Evolutionary conservation across 1,140 invertebrate genomes (phyloP), one percentile per base, ranked within the genome.

Genomic region (Drosophila gunungcola): DNA sequence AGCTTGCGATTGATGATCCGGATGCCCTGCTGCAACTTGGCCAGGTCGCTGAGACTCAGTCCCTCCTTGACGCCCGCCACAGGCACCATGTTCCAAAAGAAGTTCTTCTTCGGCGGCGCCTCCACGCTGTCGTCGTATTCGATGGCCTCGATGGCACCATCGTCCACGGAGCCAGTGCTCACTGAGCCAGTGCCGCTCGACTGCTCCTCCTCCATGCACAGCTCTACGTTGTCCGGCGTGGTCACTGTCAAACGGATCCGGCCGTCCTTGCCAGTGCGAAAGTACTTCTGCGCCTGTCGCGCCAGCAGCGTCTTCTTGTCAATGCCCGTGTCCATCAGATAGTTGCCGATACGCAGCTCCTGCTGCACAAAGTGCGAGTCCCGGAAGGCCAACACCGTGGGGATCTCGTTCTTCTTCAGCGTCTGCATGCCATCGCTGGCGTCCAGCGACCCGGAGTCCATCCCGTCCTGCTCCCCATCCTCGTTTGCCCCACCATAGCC

Each of bases 281-380:
- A 73, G n/a, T 73, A 75, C 29, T 79, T 55, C 46, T 91, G 88
- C 0, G 74, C 73, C 48, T 89, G 79, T 2, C 80, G 68, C 0
- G 80, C 74, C 42, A 89, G 49, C 29, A 91, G 41, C 1, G 88
- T 77, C 55, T 86, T 91, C 69, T 89, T 92, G 6, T 92, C 89
- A 7, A 92, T 92, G 12, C 91, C 91, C 7, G 91, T 92, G 61
- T 92, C 91, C 91, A 92, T 92, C 0, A 90, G 68, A 25, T 91
- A 91, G 57, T 92, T 92, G 21, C 91, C 91, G 51, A 92, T 92
- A 43, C 91, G 88, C 63, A 92, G 67, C 62, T 92, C 91, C 61
- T 92, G 91, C 54, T 92, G 89, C 36, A 92, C 91, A 79, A 92
- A 92, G 10, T 91, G 88, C 4, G 91, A 92, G 53, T 92, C 91